A percentile compares a stretch with the other conserved stretches of the same genome.
These are phyloP conservation scores for Diplodus puntazzo DNA, from an alignment of 2,797 vertebrate genomes.

Conservation along the genomic window DNA sequence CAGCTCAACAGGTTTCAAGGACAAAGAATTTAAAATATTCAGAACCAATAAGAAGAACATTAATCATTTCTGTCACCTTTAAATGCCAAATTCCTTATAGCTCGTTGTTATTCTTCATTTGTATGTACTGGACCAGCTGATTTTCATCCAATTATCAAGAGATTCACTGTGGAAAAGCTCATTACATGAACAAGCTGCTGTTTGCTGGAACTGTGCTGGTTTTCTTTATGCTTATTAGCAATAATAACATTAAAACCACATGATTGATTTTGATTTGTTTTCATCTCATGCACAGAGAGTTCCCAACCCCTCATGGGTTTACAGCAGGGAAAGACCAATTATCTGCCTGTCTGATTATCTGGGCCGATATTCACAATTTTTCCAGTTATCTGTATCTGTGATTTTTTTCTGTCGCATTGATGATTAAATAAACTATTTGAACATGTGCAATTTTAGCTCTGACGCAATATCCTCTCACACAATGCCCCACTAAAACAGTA, in stretches of 20 bases:
- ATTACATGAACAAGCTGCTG: slow-evolving; percentile 7
- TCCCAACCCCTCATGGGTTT: too few relatives aligned
- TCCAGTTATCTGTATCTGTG: too few relatives aligned
- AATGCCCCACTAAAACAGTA: too few relatives aligned
- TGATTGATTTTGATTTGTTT: too few relatives aligned
- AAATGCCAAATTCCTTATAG: slow-evolving; percentile 51
- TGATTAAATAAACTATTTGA: too few relatives aligned
- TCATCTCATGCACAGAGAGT: too few relatives aligned
- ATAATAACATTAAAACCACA: slow-evolving; percentile 1
- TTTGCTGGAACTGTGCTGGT: not conserved
- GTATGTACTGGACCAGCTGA: slow-evolving; percentile 4
- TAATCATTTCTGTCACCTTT: slow-evolving; percentile 19
- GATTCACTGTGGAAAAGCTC: slow-evolving; percentile 6
- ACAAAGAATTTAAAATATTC: slow-evolving; percentile 17
- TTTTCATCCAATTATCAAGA: slow-evolving; percentile 20
- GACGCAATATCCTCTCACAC: too few relatives aligned
- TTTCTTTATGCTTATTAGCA: slow-evolving; percentile 27
- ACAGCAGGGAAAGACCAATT: too few relatives aligned
- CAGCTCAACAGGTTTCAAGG: slow-evolving; percentile 6
- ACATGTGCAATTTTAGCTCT: too few relatives aligned
- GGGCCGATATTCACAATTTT: too few relatives aligned
- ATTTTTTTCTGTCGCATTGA: too few relatives aligned
- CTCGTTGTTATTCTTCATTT: slow-evolving; percentile 21
- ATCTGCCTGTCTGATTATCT: too few relatives aligned
- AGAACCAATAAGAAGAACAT: slow-evolving; percentile 20